Evolutionary conservation across 2,888 invertebrate genomes (phyloP).

Genomic region (Baronia brevicornis): DNA sequence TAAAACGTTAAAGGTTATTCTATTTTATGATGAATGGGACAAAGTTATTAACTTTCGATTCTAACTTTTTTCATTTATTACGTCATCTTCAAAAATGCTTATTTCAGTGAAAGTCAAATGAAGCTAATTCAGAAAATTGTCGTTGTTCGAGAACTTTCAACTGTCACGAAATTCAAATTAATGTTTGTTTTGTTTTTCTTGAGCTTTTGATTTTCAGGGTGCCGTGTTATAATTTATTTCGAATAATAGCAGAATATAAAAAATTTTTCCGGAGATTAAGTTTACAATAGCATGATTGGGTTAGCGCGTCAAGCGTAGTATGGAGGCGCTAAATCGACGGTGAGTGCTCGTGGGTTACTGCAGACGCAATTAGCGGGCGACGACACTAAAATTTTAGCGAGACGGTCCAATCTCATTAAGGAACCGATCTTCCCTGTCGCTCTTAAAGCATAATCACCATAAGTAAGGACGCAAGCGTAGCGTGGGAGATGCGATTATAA

Average conservation of each 20-base stretch:
- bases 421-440: conserved; percentile 73
- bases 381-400: conserved; percentile 73
- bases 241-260: conserved; percentile 23
- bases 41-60: conserved; percentile 69
- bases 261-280: background rate
- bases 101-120: conserved; percentile 60
- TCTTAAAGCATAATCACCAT: conserved; percentile 73
- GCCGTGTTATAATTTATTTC: conserved; percentile 44
- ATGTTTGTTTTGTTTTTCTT: conserved; percentile 71
- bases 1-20: conserved; percentile 45
- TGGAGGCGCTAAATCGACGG: conserved; percentile 17
- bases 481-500: conserved; percentile 74
- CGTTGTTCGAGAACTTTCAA: conserved; percentile 63
- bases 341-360: conserved; percentile 33
- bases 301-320: conserved; percentile 3
- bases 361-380: conserved; percentile 68
- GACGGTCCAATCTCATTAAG: conserved; percentile 72
- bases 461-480: conserved; percentile 72
- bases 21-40: conserved; percentile 72
- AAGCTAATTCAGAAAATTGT: conserved; percentile 69
- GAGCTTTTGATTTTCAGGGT: conserved; percentile 53
- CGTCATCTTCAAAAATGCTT: conserved; percentile 65
- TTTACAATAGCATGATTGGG: conserved; percentile 2
- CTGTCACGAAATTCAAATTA: conserved; percentile 71
- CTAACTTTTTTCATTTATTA: conserved; percentile 74